Conservation (phyloP, 1,140 invertebrate species). For the Drosophila murphyi region DNA sequence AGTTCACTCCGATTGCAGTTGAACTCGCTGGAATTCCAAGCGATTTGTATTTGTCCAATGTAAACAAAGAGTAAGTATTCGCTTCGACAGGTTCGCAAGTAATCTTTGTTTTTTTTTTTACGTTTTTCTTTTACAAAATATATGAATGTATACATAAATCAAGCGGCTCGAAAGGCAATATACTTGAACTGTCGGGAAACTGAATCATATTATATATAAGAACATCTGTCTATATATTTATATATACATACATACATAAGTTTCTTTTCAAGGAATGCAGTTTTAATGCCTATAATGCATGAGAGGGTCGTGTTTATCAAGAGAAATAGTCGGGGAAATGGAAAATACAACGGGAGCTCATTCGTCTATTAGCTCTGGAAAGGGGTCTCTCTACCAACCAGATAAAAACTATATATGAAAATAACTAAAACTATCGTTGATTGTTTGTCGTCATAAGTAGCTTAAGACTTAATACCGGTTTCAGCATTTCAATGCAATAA, state of each 20-base stretch:
- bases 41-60: slow-evolving; percentile 75
- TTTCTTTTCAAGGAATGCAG: slow-evolving; percentile 2
- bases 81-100: slow-evolving; percentile 37
- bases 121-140: slow-evolving; percentile 43
- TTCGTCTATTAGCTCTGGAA: too few species aligned
- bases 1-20: slow-evolving; percentile 59
- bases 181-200: slow-evolving; percentile 29
- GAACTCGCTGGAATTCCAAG: slow-evolving; percentile 44
- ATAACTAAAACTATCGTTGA: too few species aligned
- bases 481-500: too few species aligned
- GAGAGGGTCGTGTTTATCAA: not conserved
- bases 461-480: too few species aligned
- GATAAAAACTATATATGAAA: too few species aligned
- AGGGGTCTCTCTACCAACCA: too few species aligned
- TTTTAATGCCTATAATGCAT: slow-evolving; percentile 20
- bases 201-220: slow-evolving; percentile 30
- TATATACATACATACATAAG: slow-evolving; percentile 10
- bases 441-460: too few species aligned
- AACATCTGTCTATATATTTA: too few species aligned
- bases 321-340: not conserved
- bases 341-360: too few species aligned
- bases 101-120: slow-evolving; percentile 40
- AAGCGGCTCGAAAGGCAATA: slow-evolving; percentile 43
- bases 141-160: slow-evolving; percentile 66
- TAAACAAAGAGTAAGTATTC: slow-evolving; percentile 30